Evolutionary conservation across 2,797 vertebrate genomes (phyloP).

Genomic region (Eupleurogrammus muticus): DNA sequence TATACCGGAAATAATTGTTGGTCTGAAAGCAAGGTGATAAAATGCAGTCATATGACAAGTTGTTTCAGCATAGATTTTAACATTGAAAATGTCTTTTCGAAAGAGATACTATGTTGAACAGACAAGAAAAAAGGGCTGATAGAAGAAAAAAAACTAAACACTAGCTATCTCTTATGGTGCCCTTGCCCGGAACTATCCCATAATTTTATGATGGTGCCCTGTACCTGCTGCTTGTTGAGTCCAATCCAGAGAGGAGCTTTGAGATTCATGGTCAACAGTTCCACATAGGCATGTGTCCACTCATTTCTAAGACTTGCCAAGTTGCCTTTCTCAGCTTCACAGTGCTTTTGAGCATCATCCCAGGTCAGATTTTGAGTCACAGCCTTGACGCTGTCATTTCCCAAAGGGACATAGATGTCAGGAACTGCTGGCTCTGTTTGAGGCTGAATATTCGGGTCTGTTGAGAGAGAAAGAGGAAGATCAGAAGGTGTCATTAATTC

Average conservation of each 20-base stretch:
- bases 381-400: constrained; percentile 87
- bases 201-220: background rate
- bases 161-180: background rate
- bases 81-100: background rate
- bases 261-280: constrained; percentile 80
- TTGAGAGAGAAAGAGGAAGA: constrained; percentile 10
- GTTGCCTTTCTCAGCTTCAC: constrained; percentile 74
- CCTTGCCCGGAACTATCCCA: background rate
- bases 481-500: background rate
- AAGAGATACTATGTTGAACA: background rate
- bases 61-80: background rate
- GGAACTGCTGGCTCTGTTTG: constrained; percentile 58
- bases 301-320: constrained; percentile 87
- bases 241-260: constrained; percentile 91
- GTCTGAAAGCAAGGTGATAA: constrained; percentile 80
- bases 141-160: too few relatives aligned
- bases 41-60: background rate
- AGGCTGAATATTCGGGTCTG: constrained; percentile 40
- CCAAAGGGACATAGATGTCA: constrained; percentile 72
- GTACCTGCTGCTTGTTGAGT: constrained; percentile 91
- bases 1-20: constrained; percentile 84
- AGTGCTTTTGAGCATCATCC: constrained; percentile 82
- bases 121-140: background rate
- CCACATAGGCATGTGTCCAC: constrained; percentile 84
- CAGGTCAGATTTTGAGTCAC: constrained; percentile 86